Evolutionary conservation across 2,888 invertebrate species (phyloP).

Genomic region (Willowsia nigromaculata): DNA sequence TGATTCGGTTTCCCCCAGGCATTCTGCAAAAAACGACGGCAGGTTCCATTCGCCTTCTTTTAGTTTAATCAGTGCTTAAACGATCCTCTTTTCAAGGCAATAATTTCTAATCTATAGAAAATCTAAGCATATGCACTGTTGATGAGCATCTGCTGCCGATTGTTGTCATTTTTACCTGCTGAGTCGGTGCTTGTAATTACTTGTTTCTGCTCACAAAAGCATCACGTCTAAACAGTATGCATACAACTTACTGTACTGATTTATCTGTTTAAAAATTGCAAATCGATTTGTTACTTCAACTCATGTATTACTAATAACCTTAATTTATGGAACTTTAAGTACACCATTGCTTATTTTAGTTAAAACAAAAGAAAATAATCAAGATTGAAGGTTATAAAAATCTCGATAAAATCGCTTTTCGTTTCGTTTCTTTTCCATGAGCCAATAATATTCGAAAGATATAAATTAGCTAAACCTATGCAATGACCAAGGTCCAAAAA

Average conservation of each 20-base stretch:
- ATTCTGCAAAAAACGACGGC: constrained; percentile 19
- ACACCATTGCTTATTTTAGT: no score
- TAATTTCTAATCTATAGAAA: constrained; percentile 3
- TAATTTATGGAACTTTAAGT: no score
- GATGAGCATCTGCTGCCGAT: background rate
- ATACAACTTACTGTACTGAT: background rate
- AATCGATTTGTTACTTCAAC: no score
- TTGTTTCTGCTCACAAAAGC: background rate
- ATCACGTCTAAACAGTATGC: background rate
- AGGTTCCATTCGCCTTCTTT: background rate
- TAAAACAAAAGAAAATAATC: no score
- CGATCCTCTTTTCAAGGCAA: background rate
- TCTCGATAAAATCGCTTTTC: no score
- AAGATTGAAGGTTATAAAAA: no score
- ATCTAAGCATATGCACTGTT: background rate
- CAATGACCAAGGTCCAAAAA: no score
- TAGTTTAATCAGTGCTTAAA: constrained; percentile 36
- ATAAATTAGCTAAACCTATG: no score
- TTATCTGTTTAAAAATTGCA: no score
- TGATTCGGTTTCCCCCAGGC: constrained; percentile 64
- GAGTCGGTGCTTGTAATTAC: background rate
- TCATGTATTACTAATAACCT: no score
- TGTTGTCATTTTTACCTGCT: background rate
- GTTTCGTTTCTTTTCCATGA: no score
- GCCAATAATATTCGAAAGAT: no score